Base-by-base conservation (phyloP, 1,140 invertebrate species). In the Zaprionus vittiger region DNA sequence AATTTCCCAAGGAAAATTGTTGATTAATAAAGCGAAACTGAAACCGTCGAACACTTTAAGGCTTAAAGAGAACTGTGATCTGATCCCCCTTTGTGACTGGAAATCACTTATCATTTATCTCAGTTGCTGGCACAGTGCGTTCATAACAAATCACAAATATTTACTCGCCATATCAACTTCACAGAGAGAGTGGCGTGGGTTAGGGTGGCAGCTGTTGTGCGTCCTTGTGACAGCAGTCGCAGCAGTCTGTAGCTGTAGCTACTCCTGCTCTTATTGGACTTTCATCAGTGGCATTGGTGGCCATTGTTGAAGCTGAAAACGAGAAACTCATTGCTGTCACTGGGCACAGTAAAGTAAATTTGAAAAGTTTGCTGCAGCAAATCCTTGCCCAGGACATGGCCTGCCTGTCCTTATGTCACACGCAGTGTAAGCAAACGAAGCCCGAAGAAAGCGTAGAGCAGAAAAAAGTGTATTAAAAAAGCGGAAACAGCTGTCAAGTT, bases 71-170 rank as follows among this genome's bases (percentile, higher is more conserved):
- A 47, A 47, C 41, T 17, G 41, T 9, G 7, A 47, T 47, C n/a
- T 41, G 38, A 41, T 41, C 15, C 15, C 15, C 15, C 2, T 28
- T n/a, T 17, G 41, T 83, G 69, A 78, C 75, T 80, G 69, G 79
- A 79, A 89, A 89, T 89, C 85, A 90, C 81, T 90, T 90, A 87
- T 85, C 85, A 90, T 90, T 90, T 90, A 90, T 90, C 85, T 85
- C 74, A 64, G 69, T 61, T 67, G 57, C 67, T 60, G 68, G 34
- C 67, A 41, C 54, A 55, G 66, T 59, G 80, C 66, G 69, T 61
- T 90, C 85, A 90, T 90, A 90, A 90, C 85, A 90, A 90, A 90
- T 90, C 85, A 90, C 85, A 90, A 90, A 90, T 90, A 90, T 90
- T 90, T 90, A 85, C 85, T 85, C 81, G 85, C 79, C 79, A 90